These are phyloP conservation scores for Papilio helenus DNA, from an alignment of 1,140 invertebrate species.

Conservation along the genomic window DNA sequence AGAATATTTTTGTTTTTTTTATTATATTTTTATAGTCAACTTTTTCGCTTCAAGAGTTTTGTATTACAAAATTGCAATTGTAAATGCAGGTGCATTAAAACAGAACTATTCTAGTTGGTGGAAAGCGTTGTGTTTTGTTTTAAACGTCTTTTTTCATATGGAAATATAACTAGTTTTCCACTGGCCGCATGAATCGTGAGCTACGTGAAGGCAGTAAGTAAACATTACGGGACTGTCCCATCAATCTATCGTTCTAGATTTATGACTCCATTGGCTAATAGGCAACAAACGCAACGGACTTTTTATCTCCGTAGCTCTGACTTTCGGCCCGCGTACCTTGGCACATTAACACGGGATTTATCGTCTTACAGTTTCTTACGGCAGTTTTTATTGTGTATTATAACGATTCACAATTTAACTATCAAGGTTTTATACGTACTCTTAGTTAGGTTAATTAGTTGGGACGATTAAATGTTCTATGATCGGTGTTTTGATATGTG, in stretches of 20 bases:
- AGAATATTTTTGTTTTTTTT: neutral
- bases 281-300: neutral
- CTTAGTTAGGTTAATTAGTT: slow-evolving; percentile 72
- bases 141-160: neutral
- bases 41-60: too few relatives aligned
- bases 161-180: neutral
- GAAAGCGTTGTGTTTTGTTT: neutral
- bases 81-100: too few relatives aligned
- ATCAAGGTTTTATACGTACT: slow-evolving; percentile 59
- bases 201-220: neutral
- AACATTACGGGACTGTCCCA: slow-evolving; percentile 5
- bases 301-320: neutral
- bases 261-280: slow-evolving; percentile 10
- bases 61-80: too few relatives aligned
- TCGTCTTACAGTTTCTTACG: slow-evolving; percentile 59
- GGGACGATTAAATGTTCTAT: slow-evolving; percentile 59
- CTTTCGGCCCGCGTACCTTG: neutral
- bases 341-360: slow-evolving; percentile 67
- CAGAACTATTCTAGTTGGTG: neutral
- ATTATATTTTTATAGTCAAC: too few relatives aligned
- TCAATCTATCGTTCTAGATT: slow-evolving; percentile 19
- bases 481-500: slow-evolving; percentile 47
- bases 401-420: slow-evolving; percentile 70
- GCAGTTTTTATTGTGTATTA: slow-evolving; percentile 68
- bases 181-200: neutral